Conservation (phyloP, 2,888 invertebrate genomes). For the Mesoligia furuncula region DNA sequence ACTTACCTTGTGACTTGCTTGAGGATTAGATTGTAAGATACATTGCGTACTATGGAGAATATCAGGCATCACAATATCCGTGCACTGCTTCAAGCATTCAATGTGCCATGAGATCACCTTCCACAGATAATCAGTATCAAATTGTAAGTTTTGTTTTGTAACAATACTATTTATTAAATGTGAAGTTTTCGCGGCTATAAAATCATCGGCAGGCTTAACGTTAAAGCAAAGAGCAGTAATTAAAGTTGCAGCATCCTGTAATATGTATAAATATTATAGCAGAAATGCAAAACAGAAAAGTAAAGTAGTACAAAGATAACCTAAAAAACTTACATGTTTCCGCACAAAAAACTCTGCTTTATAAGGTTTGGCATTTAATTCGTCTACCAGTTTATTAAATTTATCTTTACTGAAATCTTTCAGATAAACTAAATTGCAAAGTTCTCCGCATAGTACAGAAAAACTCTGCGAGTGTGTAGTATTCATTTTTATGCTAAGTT, state of each 20-base stretch:
- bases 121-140: constrained; percentile 76
- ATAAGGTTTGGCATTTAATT: constrained; percentile 92
- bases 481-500: constrained; percentile 66
- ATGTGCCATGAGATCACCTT: constrained; percentile 86
- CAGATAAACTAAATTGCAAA: constrained; percentile 80
- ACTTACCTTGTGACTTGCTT: constrained; percentile 77
- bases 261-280: constrained; percentile 4
- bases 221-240: constrained; percentile 80
- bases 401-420: constrained; percentile 85
- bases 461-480: constrained; percentile 74
- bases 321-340: constrained; percentile 82
- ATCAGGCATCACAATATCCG: constrained; percentile 83
- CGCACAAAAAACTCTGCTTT: constrained; percentile 84
- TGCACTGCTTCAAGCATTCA: constrained; percentile 82
- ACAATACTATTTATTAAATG: constrained; percentile 90
- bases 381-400: constrained; percentile 90
- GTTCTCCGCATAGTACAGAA: constrained; percentile 79
- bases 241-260: constrained; percentile 81
- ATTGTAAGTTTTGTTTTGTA: constrained; percentile 88
- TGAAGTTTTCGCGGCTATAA: constrained; percentile 90
- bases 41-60: constrained; percentile 85
- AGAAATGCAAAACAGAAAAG: not conserved
- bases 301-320: constrained; percentile 53
- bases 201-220: constrained; percentile 86
- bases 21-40: constrained; percentile 77